Evolutionary conservation across 2,113 vertebrate species (phyloP), one percentile per base, ranked within the genome.

Genomic region (Struthidea cinerea): DNA sequence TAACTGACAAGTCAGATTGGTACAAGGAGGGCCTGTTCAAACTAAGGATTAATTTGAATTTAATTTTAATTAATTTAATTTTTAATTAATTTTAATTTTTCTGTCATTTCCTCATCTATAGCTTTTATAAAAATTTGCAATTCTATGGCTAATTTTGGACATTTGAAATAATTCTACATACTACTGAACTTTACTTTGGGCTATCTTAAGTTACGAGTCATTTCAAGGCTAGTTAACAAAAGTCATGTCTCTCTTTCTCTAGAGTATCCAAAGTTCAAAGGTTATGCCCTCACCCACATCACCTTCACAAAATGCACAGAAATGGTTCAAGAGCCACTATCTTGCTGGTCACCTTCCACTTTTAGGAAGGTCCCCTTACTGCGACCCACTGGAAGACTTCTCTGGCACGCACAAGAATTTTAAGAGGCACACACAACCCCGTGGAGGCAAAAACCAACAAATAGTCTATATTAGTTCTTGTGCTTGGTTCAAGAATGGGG

Each of bases 371-470:
- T 42, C 27, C 60, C 37, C 41, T 44, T 55, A 67, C 4, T 13
- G 5, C 16, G 37, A 53, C 22, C 7, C 17, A 65, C 28, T 44
- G 17, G 11, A 74, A 75, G 50, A 82, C 11, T 7, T 33, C 35
- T 80, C 35, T 74, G 50, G 13, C 32, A 70, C 0, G 1, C 37
- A 59, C 7, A 41, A 75, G 42, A 63, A 83, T 33, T 67, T 16
- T 33, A 71, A 30, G 42, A 78, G 22, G 42, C 23, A 49, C 17
- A 61, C 16, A 32, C 3, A 70, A 22, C 4, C 13, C 28, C 3
- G 1, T 17, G 32, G 14, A 70, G 28, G 46, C 35, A 86, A 61
- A 78, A 81, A 60, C 0, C 0, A 57, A 8, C 0, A 2, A 53
- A 74, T 2, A 37, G 12, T 23, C 59, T 47, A 1, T 27, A 21